Evolutionary conservation across 2,113 vertebrate genomes (phyloP), one percentile per base, ranked within the genome.

Genomic region (Equus quagga): DNA sequence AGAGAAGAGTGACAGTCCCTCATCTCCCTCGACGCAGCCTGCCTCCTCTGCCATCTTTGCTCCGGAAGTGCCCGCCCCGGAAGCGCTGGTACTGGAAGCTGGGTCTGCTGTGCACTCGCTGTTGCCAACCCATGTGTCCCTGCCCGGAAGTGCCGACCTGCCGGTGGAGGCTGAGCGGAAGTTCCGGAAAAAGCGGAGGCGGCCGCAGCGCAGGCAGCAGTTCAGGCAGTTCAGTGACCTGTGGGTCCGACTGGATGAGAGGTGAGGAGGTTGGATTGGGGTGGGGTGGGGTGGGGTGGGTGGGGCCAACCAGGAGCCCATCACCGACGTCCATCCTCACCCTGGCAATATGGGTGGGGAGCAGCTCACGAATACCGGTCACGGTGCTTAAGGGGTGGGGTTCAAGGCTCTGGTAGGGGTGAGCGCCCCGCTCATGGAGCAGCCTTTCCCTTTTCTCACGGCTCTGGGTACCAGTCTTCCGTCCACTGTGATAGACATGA

Each of bases 181-280:
- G 96, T 98, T 99, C 97, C 99, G 98, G 95, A 99, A 99, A 96
- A 99, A 99, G 95, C 97, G 96, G 94, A 98, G 98, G 84, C 96
- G 98, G 94, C 99, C 99, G 72, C 98, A 99, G 92, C 98, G 98
- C 97, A 99, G 99, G 64, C 98, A 99, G 95, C 94, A 98, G 8
- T 98, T 99, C 69, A 91, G 99, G 3, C 99, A 99, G 96, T 99
- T 99, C 90, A 99, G 99, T 0, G 99, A 99, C 96, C 99, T 99
- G 70, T 99, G 99, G 99, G 99, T 99, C 95, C 98, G 98, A 84
- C 98, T 99, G 62, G 99, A 99, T 96, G 99, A 99, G 95, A 99
- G 99, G 99, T 99, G 97, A 97, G n/a, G 91, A 7, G 0, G 36
- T 41, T 41, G 36, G 36, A 3, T 41, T 41, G 36, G 36, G 36